Base-by-base conservation (phyloP, 2,113 vertebrate species). In the Gasterosteus aculeatus region DNA sequence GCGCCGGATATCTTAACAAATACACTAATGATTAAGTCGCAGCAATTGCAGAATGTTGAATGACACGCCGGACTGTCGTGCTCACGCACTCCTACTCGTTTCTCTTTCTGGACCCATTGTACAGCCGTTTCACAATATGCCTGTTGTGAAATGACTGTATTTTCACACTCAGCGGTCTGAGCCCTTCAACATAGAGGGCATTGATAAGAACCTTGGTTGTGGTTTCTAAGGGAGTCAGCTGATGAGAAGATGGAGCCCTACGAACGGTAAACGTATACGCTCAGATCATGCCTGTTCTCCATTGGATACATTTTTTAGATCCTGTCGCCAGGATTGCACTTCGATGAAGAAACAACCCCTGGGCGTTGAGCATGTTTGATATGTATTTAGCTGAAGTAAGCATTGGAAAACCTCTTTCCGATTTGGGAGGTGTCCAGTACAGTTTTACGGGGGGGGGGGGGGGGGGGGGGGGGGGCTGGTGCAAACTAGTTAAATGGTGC, bases 161-260 rank as follows among this genome's bases (percentile, higher is more conserved):
- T 51, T 47, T 68, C 26, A 67, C 68, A 49, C 42, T 65, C 46
- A 77, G 18, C 38, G 26, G 59, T 57, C 54, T 35, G 5, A 77
- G 63, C 41, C 54, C 33, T 41, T 53, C 26, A 42, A 69, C 72
- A 75, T 61, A 72, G 53, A 54, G 70, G 71, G n/a, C 49, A 81
- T 87, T 77, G 41, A 81, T 86, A 72, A 79, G 39, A 15, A 10
- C 79, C 81, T 66, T 16, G 44, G 69, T 56, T 77, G 60, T 57
- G 64, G 66, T 49, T 53, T 61, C 72, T 60, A 19, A 71, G 12
- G 8, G 8, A 64, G 62, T 72, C 78, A 81, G 68, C 69, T 82
- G 29, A 79, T 78, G 73, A 49, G 56, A 38, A 51, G 69, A 31
- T 62, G 31, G 58, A 53, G 64, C 3, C 1, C 7, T 16, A 18